Conservation (phyloP, 64 coral and sea anemone species). For the Trachythela sp. region DNA sequence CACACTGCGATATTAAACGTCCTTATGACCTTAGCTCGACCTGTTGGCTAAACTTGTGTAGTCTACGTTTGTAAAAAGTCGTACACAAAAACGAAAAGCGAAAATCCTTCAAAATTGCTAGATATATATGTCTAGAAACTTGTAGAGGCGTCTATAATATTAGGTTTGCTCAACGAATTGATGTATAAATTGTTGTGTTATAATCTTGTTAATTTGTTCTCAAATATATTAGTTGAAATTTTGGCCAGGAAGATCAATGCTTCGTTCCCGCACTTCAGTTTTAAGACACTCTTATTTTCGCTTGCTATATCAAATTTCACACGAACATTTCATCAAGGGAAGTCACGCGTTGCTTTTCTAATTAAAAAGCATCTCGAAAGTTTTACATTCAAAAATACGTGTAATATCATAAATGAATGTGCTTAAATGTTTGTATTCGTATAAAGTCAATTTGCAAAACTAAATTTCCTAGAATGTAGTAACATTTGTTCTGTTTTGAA, state of each 20-base stretch:
- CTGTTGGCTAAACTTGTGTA: not conserved
- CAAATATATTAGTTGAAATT: not conserved
- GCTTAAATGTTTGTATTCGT: too few relatives aligned
- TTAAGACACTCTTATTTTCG: not conserved
- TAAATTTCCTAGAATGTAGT: too few relatives aligned
- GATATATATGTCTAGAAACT: not conserved
- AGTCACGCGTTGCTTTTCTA: too few relatives aligned
- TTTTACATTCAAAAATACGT: too few relatives aligned
- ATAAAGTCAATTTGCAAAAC: too few relatives aligned
- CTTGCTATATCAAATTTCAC: not conserved
- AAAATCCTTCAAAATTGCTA: not conserved
- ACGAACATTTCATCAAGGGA: not conserved
- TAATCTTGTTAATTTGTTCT: constrained; percentile 19
- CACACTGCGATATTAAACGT: not conserved
- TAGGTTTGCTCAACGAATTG: not conserved
- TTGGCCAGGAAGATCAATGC: not conserved
- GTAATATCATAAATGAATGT: too few relatives aligned
- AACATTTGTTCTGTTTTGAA: not conserved
- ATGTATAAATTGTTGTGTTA: not conserved
- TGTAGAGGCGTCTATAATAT: not conserved
- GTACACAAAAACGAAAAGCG: not conserved
- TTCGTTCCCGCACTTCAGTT: not conserved
- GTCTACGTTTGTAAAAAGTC: not conserved
- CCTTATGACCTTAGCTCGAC: too few relatives aligned
- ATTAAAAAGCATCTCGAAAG: too few relatives aligned